Percentiles rank a stretch among this genome's conserved stretches.
These are phyloP conservation scores for Ptychochromis oligacanthus DNA, from an alignment of 2,113 vertebrate genomes.

Conservation along the genomic window DNA sequence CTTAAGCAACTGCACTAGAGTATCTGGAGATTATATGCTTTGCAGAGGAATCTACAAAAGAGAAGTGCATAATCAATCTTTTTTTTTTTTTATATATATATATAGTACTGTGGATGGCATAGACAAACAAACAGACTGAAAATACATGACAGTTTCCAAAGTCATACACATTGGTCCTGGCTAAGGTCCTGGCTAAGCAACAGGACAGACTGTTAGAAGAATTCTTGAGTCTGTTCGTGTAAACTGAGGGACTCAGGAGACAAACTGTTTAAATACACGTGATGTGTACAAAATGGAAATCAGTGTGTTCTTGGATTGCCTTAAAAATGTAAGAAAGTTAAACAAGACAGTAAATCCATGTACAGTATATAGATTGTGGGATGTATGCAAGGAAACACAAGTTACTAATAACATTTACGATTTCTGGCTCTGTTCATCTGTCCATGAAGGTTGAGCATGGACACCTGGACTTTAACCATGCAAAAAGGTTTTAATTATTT, in stretches of 20 bases:
- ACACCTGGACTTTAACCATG: not conserved
- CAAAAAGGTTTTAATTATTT: not conserved
- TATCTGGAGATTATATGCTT: not conserved
- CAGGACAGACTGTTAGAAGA: not conserved
- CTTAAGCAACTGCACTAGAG: not conserved
- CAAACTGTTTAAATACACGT: not conserved
- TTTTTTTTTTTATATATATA: not conserved
- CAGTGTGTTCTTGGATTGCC: not conserved
- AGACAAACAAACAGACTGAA: not conserved
- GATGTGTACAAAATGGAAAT: not conserved
- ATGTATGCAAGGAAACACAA: not conserved
- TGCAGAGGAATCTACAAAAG: not conserved
- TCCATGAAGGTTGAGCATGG: not conserved
- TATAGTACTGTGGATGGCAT: not conserved
- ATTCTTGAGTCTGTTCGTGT: not conserved
- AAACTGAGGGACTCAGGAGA: not conserved
- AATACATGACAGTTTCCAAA: not conserved
- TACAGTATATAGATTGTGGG: not conserved
- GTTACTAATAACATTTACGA: not conserved
- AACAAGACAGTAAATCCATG: not conserved
- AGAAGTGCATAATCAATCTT: not conserved
- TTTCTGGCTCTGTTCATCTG: not conserved
- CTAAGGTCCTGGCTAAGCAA: not conserved
- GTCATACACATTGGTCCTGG: not conserved
- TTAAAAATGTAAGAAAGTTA: not conserved